Percentiles rank a stretch among this genome's conserved stretches.
Conservation (phyloP, 2,113 vertebrate genomes). For the Thinocorus orbignyianus region DNA sequence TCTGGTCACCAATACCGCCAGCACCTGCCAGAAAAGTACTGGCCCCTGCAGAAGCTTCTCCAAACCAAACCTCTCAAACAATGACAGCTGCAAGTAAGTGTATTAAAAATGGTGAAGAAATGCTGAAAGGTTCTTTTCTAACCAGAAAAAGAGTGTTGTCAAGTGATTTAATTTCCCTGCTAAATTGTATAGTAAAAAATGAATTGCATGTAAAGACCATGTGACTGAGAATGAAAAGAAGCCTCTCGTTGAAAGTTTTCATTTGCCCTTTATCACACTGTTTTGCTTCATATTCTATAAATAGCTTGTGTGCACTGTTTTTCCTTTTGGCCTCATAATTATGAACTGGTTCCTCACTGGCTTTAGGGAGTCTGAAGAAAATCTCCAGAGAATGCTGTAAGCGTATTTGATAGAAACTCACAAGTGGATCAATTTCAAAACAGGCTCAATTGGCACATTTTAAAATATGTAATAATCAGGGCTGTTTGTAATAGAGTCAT, state of each 20-base stretch:
- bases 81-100: rapidly evolving
- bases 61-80: background rate
- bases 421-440: constrained; percentile 27
- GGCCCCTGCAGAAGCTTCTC: background rate
- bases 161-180: constrained; percentile 6
- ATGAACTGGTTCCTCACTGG: constrained; percentile 41
- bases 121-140: background rate
- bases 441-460: background rate
- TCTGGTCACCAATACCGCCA: background rate
- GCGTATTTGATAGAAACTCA: background rate
- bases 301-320: constrained; percentile 41
- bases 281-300: constrained; percentile 65
- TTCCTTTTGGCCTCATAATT: constrained; percentile 57
- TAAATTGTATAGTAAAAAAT: constrained; percentile 9
- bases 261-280: constrained; percentile 64
- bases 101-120: background rate
- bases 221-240: background rate
- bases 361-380: constrained; percentile 14
- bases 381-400: constrained; percentile 8
- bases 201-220: constrained; percentile 3
- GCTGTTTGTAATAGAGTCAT: constrained; percentile 50
- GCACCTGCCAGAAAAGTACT: background rate
- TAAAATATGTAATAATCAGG: constrained; percentile 24
- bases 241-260: background rate
- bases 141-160: background rate